These are phyloP conservation scores for Apodemus speciosus DNA, from an alignment of 2,113 vertebrate genomes.

Conservation along the genomic window DNA sequence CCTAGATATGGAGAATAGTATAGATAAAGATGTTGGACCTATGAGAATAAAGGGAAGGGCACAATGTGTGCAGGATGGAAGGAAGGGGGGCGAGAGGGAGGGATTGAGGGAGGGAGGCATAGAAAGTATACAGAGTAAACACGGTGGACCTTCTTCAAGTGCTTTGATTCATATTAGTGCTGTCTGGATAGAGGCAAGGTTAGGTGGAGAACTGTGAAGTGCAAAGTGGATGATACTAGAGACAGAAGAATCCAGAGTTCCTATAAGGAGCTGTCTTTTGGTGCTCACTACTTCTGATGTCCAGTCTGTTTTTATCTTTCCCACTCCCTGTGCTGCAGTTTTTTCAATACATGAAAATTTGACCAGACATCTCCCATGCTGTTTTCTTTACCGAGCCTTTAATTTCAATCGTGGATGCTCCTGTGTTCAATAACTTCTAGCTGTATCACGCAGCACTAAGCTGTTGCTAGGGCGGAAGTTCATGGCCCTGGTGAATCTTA, in stretches of 20 bases:
- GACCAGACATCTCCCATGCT: not conserved
- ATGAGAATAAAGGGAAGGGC: not conserved
- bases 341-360: not conserved
- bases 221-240: rapidly evolving
- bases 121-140: no score
- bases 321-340: not conserved
- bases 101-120: rapidly evolving
- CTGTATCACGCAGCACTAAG: not conserved
- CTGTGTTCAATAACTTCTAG: not conserved
- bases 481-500: not conserved
- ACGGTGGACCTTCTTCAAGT: not conserved
- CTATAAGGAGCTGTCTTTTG: not conserved
- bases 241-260: not conserved
- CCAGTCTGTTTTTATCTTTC: not conserved
- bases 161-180: not conserved
- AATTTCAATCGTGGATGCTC: not conserved
- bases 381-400: not conserved
- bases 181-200: not conserved
- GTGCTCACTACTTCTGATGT: not conserved
- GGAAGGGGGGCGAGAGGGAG: not conserved
- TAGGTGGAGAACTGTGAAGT: not conserved
- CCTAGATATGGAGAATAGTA: no score
- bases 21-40: not conserved
- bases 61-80: rapidly evolving
- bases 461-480: not conserved